phyloP scores from a whole-genome alignment of 2,888 invertebrate species.

The Amaurobius ferox region DNA sequence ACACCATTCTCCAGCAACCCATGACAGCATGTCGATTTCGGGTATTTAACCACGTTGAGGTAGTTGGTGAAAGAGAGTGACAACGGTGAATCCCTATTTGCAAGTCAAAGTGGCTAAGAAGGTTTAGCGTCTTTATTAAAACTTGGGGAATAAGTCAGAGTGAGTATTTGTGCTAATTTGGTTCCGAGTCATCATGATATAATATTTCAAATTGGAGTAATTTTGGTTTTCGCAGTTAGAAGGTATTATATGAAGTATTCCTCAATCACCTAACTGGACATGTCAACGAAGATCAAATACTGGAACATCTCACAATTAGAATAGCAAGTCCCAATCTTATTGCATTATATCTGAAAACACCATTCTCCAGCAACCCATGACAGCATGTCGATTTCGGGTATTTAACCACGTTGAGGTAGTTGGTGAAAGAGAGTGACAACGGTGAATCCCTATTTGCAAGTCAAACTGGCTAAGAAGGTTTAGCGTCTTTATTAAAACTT shows the following conservation, averaged over 20 bases:
- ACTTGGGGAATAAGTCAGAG: too few species aligned
- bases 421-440: background rate
- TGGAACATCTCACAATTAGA: too few species aligned
- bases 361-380: background rate
- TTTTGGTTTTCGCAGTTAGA: too few species aligned
- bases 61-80: background rate
- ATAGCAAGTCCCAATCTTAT: too few species aligned
- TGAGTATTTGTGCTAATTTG: too few species aligned
- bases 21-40: background rate
- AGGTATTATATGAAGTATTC: too few species aligned
- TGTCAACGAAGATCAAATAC: too few species aligned
- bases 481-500: background rate
- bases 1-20: background rate
- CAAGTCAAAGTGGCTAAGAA: background rate
- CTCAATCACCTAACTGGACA: too few species aligned
- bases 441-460: background rate
- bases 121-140: background rate
- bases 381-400: background rate
- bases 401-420: background rate
- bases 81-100: background rate
- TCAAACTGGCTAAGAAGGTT: background rate
- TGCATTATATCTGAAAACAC: too few species aligned
- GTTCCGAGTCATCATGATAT: too few species aligned
- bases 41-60: background rate
- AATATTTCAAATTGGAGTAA: too few species aligned